phyloP scores from a whole-genome alignment of 2,797 vertebrate genomes.

The Kryptopterus vitreolus region DNA sequence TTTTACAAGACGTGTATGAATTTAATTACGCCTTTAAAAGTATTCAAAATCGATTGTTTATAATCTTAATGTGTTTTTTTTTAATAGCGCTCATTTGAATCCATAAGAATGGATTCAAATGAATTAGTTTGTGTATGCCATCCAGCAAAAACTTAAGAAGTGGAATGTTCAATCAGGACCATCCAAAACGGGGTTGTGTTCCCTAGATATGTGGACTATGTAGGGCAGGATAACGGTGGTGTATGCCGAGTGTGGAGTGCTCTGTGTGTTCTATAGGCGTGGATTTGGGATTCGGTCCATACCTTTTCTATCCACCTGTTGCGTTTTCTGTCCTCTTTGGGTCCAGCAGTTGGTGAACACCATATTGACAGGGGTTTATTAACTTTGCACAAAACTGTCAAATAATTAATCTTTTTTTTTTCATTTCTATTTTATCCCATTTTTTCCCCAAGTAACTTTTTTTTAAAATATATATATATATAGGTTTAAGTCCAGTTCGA shows the following conservation, averaged over 20 bases:
- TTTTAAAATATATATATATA: too few relatives aligned
- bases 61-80: not conserved
- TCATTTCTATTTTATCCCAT: not conserved
- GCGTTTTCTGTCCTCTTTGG: constrained; percentile 21
- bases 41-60: not conserved
- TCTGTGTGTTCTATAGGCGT: not conserved
- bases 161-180: constrained; percentile 24
- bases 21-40: not conserved
- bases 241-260: not conserved
- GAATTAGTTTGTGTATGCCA: not conserved
- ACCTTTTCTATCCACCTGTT: constrained; percentile 55
- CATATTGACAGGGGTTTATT: not conserved
- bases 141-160: constrained; percentile 18
- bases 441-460: not conserved
- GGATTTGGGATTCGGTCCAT: constrained; percentile 7
- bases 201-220: constrained; percentile 15
- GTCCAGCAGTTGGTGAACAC: not conserved
- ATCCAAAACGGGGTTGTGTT: constrained; percentile 15
- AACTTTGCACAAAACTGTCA: not conserved
- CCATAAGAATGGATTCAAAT: not conserved
- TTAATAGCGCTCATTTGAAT: not conserved
- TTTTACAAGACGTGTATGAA: not conserved
- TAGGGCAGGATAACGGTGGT: not conserved
- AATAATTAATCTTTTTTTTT: too few relatives aligned
- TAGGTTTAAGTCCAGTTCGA: not conserved